Percentiles rank a stretch among this genome's conserved stretches.
Evolutionary conservation across 2,888 invertebrate genomes (phyloP).

Genomic region (Proisotoma minuta): DNA sequence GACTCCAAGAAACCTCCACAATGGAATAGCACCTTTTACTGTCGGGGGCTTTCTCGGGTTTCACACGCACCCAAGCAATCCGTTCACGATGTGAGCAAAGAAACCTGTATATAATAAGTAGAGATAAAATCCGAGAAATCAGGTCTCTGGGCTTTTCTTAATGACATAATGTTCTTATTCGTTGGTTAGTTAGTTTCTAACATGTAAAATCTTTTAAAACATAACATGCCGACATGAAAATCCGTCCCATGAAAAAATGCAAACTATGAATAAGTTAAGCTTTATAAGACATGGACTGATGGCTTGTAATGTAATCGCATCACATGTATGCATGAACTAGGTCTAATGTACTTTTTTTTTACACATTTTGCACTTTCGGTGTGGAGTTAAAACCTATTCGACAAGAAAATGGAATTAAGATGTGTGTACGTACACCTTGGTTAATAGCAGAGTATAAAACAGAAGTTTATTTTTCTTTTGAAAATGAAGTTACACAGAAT

Average conservation of each 20-base stretch:
- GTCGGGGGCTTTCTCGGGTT: neutral
- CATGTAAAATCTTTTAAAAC: neutral
- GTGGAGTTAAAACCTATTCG: neutral
- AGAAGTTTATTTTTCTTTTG: conserved; percentile 9
- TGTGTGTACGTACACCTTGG: too few relatives aligned
- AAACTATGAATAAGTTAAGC: conserved; percentile 11
- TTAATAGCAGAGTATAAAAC: neutral
- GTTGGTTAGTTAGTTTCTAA: neutral
- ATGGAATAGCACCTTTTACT: neutral
- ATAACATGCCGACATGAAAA: neutral
- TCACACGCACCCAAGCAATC: neutral
- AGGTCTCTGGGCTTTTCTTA: conserved; percentile 10
- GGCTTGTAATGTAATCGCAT: neutral
- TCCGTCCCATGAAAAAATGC: neutral
- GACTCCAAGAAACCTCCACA: too few relatives aligned
- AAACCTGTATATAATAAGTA: neutral
- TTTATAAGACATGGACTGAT: neutral
- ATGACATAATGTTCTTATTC: conserved; percentile 1
- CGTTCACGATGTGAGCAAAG: neutral
- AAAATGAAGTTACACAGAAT: neutral
- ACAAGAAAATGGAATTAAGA: too few relatives aligned
- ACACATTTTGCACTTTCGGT: neutral
- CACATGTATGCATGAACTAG: neutral
- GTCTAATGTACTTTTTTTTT: neutral
- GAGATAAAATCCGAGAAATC: conserved; percentile 12